Conservation (phyloP, 2,888 invertebrate genomes). For the Polyommatus icarus region DNA sequence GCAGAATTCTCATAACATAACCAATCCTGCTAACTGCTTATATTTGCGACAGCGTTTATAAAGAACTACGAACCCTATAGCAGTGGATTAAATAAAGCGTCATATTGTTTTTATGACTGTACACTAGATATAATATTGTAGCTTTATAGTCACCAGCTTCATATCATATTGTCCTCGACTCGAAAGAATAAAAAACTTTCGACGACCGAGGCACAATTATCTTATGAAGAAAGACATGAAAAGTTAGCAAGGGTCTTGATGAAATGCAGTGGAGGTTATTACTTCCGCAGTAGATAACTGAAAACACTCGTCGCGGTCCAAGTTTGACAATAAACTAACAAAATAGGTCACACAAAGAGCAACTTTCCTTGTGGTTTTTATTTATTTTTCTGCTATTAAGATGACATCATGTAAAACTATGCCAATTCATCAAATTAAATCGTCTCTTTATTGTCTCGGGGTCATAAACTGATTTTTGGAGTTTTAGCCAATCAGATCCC, state of each 20-base stretch:
- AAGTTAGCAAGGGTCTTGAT: neutral
- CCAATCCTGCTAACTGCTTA: neutral
- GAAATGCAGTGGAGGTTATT: neutral
- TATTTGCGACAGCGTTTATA: neutral
- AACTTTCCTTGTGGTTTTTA: neutral
- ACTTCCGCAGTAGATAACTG: neutral
- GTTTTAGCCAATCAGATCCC: too few species aligned
- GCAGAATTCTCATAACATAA: neutral
- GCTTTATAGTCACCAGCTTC: neutral
- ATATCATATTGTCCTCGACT: neutral
- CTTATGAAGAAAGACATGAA: slow-evolving; percentile 1
- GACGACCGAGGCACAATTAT: neutral
- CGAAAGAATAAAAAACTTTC: neutral
- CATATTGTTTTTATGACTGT: slow-evolving; percentile 4
- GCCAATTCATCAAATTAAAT: too few species aligned
- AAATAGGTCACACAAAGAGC: neutral
- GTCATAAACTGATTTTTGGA: too few species aligned
- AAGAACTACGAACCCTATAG: neutral
- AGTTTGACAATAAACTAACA: slow-evolving; percentile 7
- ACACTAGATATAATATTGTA: neutral
- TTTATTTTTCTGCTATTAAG: neutral
- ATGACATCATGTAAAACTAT: neutral
- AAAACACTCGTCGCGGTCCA: neutral
- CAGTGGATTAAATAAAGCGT: neutral
- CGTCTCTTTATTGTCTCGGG: too few species aligned